Evolutionary conservation across 2,113 vertebrate genomes (phyloP), one percentile per base, ranked within the genome.

Genomic region (Gallinago paraguaiae): DNA sequence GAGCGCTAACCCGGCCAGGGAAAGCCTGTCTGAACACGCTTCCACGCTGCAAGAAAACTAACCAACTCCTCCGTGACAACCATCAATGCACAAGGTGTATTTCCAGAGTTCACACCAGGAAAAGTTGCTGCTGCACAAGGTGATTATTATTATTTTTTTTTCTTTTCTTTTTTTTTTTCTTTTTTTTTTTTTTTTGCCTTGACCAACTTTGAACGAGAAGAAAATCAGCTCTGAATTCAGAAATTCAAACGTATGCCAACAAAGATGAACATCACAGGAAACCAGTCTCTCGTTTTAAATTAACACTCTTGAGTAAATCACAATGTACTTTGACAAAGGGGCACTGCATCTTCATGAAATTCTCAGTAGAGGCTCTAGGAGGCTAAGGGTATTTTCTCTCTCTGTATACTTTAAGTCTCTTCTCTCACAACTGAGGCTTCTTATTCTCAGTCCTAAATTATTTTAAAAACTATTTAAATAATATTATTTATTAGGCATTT

Each of bases 351-450:
- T 91, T 97, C 97, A 98, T 94, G 96, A 97, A 95, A 96, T 96
- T 95, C 97, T 97, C 94, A 90, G 94, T 92, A 95, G 97, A 98
- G 98, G 98, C 98, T 98, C 98, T 98, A 98, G 98, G 98, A 98
- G 98, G 98, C 98, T 98, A 92, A 97, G 96, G 97, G 97, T 93
- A 95, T 94, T 97, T 97, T 94, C 94, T 96, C 94, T 93, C 86
- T 95, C 92, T 86, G 94, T 93, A 82, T 74, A 96, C 39, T 86
- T 74, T 93, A 96, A 75, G 91, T 96, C 76, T 96, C 89, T 90
- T 88, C 90, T 91, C 96, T 97, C 88, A 25, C 65, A 65, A 86
- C 46, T 89, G 78, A 93, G 90, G 81, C 60, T 86, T 86, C 83
- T 93, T 92, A 82, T 65, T 80, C 91, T 94, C 75, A 81, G 95